A percentile compares a stretch with the other conserved stretches of the same genome.
Evolutionary conservation across 2,113 vertebrate species (phyloP).

Genomic region (Dicrurus megarhynchus): DNA sequence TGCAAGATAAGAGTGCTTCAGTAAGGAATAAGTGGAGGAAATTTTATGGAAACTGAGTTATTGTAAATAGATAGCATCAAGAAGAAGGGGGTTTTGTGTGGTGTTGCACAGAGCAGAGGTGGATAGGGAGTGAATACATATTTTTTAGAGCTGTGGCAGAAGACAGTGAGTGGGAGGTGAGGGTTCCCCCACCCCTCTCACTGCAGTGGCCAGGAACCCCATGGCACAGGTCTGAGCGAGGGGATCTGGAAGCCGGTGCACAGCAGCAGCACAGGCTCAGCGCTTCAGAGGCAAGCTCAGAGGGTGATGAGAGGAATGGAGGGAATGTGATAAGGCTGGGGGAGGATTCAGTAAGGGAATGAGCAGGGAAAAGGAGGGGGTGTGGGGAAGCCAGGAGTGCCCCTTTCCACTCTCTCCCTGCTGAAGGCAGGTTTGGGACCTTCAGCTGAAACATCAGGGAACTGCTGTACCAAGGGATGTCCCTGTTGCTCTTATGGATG

Average conservation of each 20-base stretch:
- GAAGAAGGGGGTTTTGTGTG: neutral
- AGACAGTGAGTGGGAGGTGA: neutral
- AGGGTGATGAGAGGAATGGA: slow-evolving; percentile 32
- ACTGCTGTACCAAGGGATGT: neutral
- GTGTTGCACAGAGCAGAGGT: neutral
- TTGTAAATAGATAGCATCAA: neutral
- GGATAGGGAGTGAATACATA: neutral
- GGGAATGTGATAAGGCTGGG: slow-evolving; percentile 40
- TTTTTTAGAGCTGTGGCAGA: neutral
- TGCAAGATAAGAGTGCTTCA: slow-evolving; percentile 28
- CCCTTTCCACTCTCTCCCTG: neutral
- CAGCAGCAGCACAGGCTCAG: neutral
- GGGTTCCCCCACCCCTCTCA: neutral
- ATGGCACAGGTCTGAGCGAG: neutral
- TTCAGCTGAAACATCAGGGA: neutral
- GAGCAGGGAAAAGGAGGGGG: neutral
- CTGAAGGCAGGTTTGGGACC: neutral
- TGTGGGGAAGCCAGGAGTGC: neutral
- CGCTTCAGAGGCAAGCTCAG: neutral
- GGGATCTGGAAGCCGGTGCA: neutral
- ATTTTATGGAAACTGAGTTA: slow-evolving; percentile 41
- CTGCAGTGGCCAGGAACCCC: neutral
- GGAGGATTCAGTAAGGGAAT: neutral
- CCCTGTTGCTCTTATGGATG: neutral
- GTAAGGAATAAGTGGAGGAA: neutral